phyloP scores from a whole-genome alignment of 2,888 invertebrate genomes.

The Arge pagana region DNA sequence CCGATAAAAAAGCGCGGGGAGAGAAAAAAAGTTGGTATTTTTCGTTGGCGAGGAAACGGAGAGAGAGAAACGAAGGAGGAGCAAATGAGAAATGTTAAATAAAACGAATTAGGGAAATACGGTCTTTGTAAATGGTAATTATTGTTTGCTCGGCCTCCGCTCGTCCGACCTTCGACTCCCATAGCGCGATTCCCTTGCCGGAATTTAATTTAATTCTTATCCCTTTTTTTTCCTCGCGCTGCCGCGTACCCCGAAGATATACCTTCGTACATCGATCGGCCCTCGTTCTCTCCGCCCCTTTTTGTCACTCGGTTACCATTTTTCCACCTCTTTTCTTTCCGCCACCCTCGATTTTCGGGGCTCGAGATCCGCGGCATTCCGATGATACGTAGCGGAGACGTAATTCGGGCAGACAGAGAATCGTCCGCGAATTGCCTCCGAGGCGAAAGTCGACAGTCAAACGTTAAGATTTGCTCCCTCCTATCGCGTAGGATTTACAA shows the following conservation, averaged over 20 bases:
- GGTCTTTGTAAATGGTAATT: slow-evolving; percentile 38
- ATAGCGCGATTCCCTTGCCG: slow-evolving; percentile 5
- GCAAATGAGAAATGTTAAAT: slow-evolving; percentile 28
- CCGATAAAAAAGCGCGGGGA: no score
- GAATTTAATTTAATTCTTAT: slow-evolving; percentile 15
- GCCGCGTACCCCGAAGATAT: background rate
- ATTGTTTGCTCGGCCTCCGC: slow-evolving; percentile 37
- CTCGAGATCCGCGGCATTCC: background rate
- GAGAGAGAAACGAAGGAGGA: slow-evolving; percentile 15
- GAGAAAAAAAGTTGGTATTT: slow-evolving; percentile 18
- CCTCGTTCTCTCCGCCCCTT: background rate
- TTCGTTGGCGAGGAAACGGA: slow-evolving; percentile 29
- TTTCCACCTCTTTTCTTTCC: no score
- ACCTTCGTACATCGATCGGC: background rate
- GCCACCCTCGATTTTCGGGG: no score
- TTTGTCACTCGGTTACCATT: no score
- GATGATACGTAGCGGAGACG: no score
- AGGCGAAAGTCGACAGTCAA: slow-evolving; percentile 5
- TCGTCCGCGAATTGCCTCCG: background rate
- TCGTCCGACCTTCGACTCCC: no score
- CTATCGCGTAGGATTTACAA: slow-evolving; percentile 4
- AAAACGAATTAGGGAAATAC: slow-evolving; percentile 41
- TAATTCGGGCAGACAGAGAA: slow-evolving; percentile 3
- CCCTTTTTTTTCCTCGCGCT: background rate
- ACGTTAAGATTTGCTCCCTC: slow-evolving; percentile 14